phyloP scores from a whole-genome alignment of 2,113 vertebrate genomes.

The Camelus dromedarius region DNA sequence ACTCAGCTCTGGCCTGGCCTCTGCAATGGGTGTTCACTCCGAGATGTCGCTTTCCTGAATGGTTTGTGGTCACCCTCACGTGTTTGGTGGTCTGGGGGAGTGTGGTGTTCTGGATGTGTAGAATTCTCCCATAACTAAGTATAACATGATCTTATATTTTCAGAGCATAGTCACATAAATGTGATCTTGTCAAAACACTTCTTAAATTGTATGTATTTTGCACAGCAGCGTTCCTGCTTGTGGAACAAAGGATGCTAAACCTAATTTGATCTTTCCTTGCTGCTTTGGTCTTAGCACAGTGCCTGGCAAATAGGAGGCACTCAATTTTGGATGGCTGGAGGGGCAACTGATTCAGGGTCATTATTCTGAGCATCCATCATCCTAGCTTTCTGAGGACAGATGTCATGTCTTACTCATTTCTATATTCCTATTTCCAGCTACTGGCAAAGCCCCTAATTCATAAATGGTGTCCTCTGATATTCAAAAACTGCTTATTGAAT shows the following conservation, averaged over 20 bases:
- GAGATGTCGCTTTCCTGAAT: neutral
- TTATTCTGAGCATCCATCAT: neutral
- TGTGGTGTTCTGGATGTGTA: neutral
- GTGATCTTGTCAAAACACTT: neutral
- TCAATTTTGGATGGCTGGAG: neutral
- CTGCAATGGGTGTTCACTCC: neutral
- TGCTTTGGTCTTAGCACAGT: neutral
- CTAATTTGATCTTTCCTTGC: neutral
- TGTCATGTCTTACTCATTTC: neutral
- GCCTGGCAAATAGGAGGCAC: neutral
- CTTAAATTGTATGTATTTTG: neutral
- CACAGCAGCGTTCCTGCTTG: neutral
- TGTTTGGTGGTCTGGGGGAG: neutral
- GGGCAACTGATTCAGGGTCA: neutral
- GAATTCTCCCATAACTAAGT: neutral
- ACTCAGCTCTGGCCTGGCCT: neutral
- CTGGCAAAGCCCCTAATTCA: neutral
- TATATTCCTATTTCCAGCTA: neutral
- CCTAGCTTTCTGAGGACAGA: neutral
- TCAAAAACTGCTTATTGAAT: neutral
- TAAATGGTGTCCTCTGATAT: neutral
- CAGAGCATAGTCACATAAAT: neutral
- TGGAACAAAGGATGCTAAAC: neutral
- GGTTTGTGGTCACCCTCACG: neutral
- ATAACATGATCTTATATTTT: neutral